Evolutionary conservation across 2,888 invertebrate species (phyloP).

Genomic region (Pheosia gnoma): DNA sequence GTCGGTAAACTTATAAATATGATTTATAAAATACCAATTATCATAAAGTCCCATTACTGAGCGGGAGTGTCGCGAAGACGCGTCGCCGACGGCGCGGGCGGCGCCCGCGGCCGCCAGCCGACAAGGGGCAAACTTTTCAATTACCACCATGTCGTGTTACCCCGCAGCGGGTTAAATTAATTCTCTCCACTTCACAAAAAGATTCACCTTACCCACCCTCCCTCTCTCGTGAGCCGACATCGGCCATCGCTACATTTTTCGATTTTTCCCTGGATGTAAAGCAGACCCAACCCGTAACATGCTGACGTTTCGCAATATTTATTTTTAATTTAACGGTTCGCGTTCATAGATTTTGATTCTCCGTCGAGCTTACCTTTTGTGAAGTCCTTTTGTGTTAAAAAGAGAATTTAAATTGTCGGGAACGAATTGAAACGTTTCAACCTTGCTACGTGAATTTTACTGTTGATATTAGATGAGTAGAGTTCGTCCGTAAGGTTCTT

Average conservation of each 20-base stretch:
- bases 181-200: constrained; percentile 84
- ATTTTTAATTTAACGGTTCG: constrained; percentile 82
- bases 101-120: constrained; percentile 59
- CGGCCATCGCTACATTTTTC: constrained; percentile 64
- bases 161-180: constrained; percentile 85
- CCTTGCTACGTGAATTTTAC: constrained; percentile 37
- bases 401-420: constrained; percentile 54
- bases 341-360: constrained; percentile 76
- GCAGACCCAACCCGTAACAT: constrained; percentile 71
- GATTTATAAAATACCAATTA: constrained; percentile 40
- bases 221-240: constrained; percentile 68
- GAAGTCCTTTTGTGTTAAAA: constrained; percentile 69
- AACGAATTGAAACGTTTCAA: constrained; percentile 56
- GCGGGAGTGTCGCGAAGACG: constrained; percentile 59
- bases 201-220: constrained; percentile 78
- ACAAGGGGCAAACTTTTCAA: constrained; percentile 84
- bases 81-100: constrained; percentile 55
- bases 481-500: background rate
- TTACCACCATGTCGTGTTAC: constrained; percentile 83
- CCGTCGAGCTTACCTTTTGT: constrained; percentile 68
- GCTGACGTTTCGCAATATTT: constrained; percentile 83
- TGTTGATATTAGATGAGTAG: constrained; percentile 28
- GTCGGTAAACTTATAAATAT: too few relatives aligned
- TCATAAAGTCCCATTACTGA: constrained; percentile 46
- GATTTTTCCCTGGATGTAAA: constrained; percentile 67